Base-by-base conservation (phyloP, 2,113 vertebrate genomes). In the Gasterosteus aculeatus region DNA sequence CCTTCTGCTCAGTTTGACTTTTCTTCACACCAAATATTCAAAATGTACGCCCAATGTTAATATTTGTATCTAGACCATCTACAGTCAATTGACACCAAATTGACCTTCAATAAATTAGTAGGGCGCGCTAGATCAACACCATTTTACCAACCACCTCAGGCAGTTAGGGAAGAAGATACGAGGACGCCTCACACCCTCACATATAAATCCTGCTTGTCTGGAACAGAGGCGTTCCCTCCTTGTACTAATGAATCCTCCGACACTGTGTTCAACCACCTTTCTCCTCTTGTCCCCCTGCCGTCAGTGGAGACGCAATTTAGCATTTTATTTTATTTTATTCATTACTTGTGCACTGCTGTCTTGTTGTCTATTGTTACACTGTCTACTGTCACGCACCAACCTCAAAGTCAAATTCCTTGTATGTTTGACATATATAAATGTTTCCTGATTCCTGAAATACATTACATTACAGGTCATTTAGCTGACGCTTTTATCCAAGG, bases 111-210 rank as follows among this genome's bases (percentile, higher is more conserved):
- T 41, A 53, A 6, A 42, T 9, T 22, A 18, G 14, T 22, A 33
- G n/a, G 22, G 15, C 14, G 66, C 18, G 60, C 38, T 47, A 65
- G 65, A 82, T 75, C 56, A 33, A 46, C 68, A 81, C 22, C 5
- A 64, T 69, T 67, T 54, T 38, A 3, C 54, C 0, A 15, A 38
- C 38, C 29, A 74, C 67, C 46, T 73, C 46, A 8, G 44, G 49
- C 72, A 72, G 53, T 72, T 53, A 19, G 5, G 19, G 11, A 60
- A 58, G 38, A 78, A n/a, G 75, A 49, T 56, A 79, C 61, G 39
- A 61, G 77, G 57, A 35, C 57, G 51, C 38, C 44, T 79, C 63
- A 73, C 61, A 62, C 7, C 60, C 38, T 72, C 77, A 78, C 72
- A 69, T 31, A 76, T 77, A 60, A 79, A 80, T 73, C 72, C 70